These are phyloP conservation scores for Chelon auratus DNA, from an alignment of 2,797 vertebrate genomes.

Conservation along the genomic window DNA sequence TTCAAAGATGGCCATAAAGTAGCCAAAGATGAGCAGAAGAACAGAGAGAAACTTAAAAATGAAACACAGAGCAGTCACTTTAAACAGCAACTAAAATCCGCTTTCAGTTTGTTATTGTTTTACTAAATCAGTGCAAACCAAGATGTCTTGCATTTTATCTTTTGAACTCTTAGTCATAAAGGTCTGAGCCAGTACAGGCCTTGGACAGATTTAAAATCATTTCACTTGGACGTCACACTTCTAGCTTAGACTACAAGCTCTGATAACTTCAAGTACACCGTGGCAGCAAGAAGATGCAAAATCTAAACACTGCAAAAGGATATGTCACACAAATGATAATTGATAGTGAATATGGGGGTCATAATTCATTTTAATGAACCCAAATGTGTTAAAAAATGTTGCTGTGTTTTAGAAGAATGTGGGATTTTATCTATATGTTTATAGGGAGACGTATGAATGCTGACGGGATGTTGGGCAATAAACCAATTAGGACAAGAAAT, in stretches of 20 bases:
- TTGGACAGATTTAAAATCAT: conserved; percentile 81
- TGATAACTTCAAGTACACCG: conserved; percentile 82
- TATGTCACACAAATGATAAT: conserved; percentile 75
- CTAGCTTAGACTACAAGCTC: conserved; percentile 82
- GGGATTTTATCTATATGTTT: conserved; percentile 55
- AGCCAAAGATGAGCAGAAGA: not conserved
- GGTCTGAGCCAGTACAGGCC: conserved; percentile 67
- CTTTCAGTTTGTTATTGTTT: conserved; percentile 32
- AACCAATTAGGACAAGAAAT: conserved; percentile 52
- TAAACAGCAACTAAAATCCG: conserved; percentile 3
- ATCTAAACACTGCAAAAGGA: conserved; percentile 76
- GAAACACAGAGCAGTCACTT: not conserved
- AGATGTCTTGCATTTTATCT: conserved; percentile 49
- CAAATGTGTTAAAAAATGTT: conserved; percentile 11
- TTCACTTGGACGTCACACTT: conserved; percentile 76
- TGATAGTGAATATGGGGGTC: conserved; percentile 52
- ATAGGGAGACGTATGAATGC: conserved; percentile 31
- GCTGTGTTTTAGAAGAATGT: conserved; percentile 16
- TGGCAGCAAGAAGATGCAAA: conserved; percentile 66
- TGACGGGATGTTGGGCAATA: conserved; percentile 38
- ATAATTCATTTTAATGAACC: conserved; percentile 55
- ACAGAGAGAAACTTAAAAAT: conserved; percentile 18
- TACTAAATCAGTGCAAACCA: conserved; percentile 23
- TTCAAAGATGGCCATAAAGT: conserved; percentile 35
- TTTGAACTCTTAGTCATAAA: conserved; percentile 55